Conservation (phyloP, 2,113 vertebrate species). For the Chamaea fasciata region DNA sequence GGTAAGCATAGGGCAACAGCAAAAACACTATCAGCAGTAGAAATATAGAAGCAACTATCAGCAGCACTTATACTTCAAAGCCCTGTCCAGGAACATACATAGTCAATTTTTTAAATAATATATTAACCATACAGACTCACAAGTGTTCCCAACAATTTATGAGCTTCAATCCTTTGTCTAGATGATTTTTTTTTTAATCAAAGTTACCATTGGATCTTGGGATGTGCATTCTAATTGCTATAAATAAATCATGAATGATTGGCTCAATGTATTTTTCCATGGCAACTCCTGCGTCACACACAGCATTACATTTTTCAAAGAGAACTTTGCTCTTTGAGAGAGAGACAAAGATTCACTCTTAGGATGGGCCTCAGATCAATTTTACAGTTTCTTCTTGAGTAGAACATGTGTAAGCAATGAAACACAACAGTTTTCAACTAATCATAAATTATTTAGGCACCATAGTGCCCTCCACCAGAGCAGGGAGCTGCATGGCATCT, state of each 20-base stretch:
- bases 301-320: not conserved
- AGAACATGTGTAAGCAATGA: not conserved
- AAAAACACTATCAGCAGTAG: conserved; percentile 15
- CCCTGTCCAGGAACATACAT: not conserved
- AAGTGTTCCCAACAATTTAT: not conserved
- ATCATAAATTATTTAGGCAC: not conserved
- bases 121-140: not conserved
- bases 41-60: not conserved
- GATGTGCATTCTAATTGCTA: conserved; percentile 60
- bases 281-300: conserved; percentile 62
- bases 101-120: conserved; percentile 20
- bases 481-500: not conserved
- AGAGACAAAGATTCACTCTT: not conserved
- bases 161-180: not conserved
- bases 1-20: not conserved
- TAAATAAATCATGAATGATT: conserved; percentile 69
- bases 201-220: conserved; percentile 25
- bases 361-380: not conserved
- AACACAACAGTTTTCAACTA: not conserved
- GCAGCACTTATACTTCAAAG: not conserved
- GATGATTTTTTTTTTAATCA: not conserved
- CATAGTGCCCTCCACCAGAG: not conserved
- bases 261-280: conserved; percentile 62
- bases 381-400: not conserved
- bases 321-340: not conserved